Base-by-base conservation (phyloP, 2,113 vertebrate genomes). In the Otolemur garnettii region DNA sequence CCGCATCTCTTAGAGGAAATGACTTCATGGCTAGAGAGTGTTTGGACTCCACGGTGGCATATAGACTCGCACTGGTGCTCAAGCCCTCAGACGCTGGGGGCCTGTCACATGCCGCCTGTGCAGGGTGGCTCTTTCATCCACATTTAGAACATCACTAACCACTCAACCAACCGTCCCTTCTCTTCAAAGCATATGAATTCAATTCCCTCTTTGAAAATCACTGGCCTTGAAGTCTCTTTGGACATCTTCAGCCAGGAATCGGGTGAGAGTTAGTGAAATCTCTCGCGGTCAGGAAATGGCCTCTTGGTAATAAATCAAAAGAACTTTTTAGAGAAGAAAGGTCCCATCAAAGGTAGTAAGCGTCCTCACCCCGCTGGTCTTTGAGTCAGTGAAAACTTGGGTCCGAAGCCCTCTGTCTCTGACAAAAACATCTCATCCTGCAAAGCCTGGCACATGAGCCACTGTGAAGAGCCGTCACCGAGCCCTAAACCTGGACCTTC, bases 201-300 rank as follows among this genome's bases (percentile, higher is more conserved):
- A 77, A 10, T 90, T 93, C 62, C 26, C 38, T 64, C 38, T 81
- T 92, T 72, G 90, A 87, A 83, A 94, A 71, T 82, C 62, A 50
- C 19, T 86, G 42, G 28, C 85, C 90, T 71, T 66, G 81, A 77
- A 89, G n/a, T 85, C 28, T 45, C 68, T 82, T 57, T 55, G 9
- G 33, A 71, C 7, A 30, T 57, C 55, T 35, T 86, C 87, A 92
- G 81, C 75, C 4, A 21, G 68, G 92, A 64, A 55, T n/a, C 35
- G 55, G 60, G 60, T 75, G 45, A 78, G 55, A 83, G 87, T 42
- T 55, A n/a, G 12, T 75, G 95, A 87, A 87, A 66, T 93, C 38
- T 86, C 96, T 78, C 81, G 80, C 59, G 75, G 17, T 89, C 6
- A 0, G 71, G 60, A 87, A 21, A 66, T 59, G 35, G 38, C 53